Base-by-base conservation (phyloP, 1,140 invertebrate genomes). In the Galleria mellonella region DNA sequence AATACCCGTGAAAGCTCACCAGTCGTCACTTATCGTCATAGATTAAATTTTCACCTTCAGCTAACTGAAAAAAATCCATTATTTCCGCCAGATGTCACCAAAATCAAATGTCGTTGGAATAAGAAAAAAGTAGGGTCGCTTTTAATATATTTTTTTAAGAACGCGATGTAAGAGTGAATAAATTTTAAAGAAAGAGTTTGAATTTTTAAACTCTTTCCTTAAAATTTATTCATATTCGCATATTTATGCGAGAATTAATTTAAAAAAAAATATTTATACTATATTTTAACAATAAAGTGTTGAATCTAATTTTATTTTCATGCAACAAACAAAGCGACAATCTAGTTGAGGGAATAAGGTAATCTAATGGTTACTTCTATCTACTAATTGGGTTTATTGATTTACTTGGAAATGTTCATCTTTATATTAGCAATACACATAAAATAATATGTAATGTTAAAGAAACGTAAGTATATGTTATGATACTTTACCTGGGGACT, bases 11-110 rank as follows among this genome's bases (percentile, higher is more conserved):
- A 59, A 64, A 63, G 59, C 50, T 64, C 66, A 68, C 51, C 55
- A 65, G 62, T 70, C 68, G 64, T 68, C 68, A 63, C 65, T 75
- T 75, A 63, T 75, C 69, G 67, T 64, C 67, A 68, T 62, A 75
- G 74, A 84, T 84, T 84, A 84, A 83, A 84, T 84, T 84, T 84
- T 84, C 81, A 81, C 81, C 81, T 84, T 83, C 81, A 84, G 81
- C 74, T 83, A 77, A 84, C 81, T 84, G 81, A 83, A 83, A 84
- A n/a, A 82, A 84, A 83, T 75, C 81, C 70, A 84, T 84, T 84
- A 84, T 61, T 84, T 84, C 78, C 81, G 78, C 81, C 81, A 84
- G 81, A 84, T 84, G 81, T 82, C 81, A 74, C 81, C 66, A 64
- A 73, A 81, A 83, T 84, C 81, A 83, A 82, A 81, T 81, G 74